phyloP scores from a whole-genome alignment of 2,888 invertebrate species.

The Invenusta paracnida region DNA sequence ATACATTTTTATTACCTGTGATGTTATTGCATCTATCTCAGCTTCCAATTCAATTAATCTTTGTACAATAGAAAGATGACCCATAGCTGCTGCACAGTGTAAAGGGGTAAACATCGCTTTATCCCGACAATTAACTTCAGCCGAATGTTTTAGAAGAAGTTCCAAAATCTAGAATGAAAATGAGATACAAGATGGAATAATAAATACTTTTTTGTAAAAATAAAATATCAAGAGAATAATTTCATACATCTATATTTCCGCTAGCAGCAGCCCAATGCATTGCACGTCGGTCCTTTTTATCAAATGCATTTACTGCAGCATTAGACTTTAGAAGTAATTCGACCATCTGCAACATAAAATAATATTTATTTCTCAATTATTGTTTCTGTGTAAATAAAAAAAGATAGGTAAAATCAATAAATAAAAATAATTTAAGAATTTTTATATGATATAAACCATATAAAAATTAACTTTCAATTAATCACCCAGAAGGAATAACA shows the following conservation, averaged over 20 bases:
- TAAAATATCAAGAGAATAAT: not conserved
- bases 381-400: not conserved
- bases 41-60: conserved; percentile 38
- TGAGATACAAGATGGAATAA: not conserved
- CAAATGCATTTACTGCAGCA: conserved; percentile 66
- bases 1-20: not conserved
- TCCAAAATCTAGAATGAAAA: conserved; percentile 48
- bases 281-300: conserved; percentile 67
- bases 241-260: conserved; percentile 62
- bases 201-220: not conserved
- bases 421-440: no score
- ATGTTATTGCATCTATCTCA: conserved; percentile 40
- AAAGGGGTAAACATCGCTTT: conserved; percentile 58
- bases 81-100: conserved; percentile 48
- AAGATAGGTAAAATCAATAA: no score
- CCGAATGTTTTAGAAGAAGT: conserved; percentile 56
- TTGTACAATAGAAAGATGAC: not conserved
- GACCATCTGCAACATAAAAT: conserved; percentile 60
- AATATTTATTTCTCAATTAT: not conserved
- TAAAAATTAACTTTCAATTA: no score
- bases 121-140: conserved; percentile 61
- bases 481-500: no score
- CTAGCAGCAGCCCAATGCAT: conserved; percentile 67
- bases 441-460: no score
- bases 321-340: conserved; percentile 64